phyloP scores from a whole-genome alignment of 2,113 vertebrate species.

The Nibea albiflora region DNA sequence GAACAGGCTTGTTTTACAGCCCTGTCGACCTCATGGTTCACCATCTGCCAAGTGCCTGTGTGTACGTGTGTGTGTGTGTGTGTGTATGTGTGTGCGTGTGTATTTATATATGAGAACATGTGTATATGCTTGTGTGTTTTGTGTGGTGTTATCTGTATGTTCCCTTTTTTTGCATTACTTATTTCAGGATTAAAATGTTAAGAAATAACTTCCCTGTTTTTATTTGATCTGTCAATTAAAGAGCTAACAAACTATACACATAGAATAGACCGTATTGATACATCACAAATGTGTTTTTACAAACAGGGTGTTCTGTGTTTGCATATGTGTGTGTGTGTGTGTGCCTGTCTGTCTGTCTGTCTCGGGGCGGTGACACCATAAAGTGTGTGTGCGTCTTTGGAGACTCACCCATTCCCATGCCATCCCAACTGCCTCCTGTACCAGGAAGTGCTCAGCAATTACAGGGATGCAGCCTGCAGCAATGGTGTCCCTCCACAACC shows the following conservation, averaged over 20 bases:
- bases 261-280: neutral
- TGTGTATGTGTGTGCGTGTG: conserved; percentile 30
- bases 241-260: conserved; percentile 1
- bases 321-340: neutral
- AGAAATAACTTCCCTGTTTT: conserved; percentile 1
- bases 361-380: conserved; percentile 34
- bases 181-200: neutral
- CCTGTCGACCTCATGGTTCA: conserved; percentile 69
- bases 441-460: conserved; percentile 77
- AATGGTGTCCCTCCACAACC: conserved; percentile 75
- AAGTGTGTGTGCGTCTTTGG: conserved; percentile 51
- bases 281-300: neutral
- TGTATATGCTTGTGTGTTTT: conserved; percentile 30
- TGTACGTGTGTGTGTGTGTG: conserved; percentile 24
- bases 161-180: neutral
- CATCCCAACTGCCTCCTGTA: conserved; percentile 65
- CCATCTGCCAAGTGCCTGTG: conserved; percentile 79
- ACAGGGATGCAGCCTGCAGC: conserved; percentile 76
- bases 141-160: conserved; percentile 9
- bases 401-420: conserved; percentile 71
- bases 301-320: neutral
- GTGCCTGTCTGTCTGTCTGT: conserved; percentile 2
- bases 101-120: conserved; percentile 3
- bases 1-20: conserved; percentile 85
- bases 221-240: neutral